phyloP scores from a whole-genome alignment of 2,888 invertebrate genomes.

The Eupsilia transversa region DNA sequence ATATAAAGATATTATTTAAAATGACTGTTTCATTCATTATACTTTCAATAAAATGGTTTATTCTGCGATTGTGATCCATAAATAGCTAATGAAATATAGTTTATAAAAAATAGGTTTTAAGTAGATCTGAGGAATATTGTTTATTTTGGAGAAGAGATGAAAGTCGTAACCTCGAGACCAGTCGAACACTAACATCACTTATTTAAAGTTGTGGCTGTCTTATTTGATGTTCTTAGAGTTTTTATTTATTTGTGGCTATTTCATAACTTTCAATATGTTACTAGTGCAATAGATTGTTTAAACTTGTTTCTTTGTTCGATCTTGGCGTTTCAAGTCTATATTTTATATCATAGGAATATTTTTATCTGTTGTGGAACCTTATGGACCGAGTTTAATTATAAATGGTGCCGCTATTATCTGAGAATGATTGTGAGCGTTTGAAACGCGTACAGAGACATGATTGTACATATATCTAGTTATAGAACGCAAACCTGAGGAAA shows the following conservation, averaged over 20 bases:
- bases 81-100: neutral
- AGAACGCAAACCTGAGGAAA: conserved; percentile 50
- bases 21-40: neutral
- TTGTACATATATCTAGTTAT: conserved; percentile 76
- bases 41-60: neutral
- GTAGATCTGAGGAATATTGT: conserved; percentile 49
- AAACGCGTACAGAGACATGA: conserved; percentile 71
- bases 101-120: neutral
- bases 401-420: conserved; percentile 69
- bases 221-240: conserved; percentile 60
- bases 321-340: conserved; percentile 55
- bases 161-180: conserved; percentile 19
- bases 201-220: conserved; percentile 48
- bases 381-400: conserved; percentile 57
- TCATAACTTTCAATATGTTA: conserved; percentile 58
- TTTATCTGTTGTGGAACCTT: conserved; percentile 64
- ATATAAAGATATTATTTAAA: conserved; percentile 3
- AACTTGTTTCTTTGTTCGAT: conserved; percentile 59
- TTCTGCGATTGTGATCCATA: conserved; percentile 11
- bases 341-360: conserved; percentile 57
- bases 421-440: conserved; percentile 72
- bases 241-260: conserved; percentile 68
- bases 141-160: conserved; percentile 26
- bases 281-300: conserved; percentile 66
- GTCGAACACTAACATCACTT: conserved; percentile 53